Conservation (phyloP, 2,888 invertebrate genomes). For the Watsonalla binaria region DNA sequence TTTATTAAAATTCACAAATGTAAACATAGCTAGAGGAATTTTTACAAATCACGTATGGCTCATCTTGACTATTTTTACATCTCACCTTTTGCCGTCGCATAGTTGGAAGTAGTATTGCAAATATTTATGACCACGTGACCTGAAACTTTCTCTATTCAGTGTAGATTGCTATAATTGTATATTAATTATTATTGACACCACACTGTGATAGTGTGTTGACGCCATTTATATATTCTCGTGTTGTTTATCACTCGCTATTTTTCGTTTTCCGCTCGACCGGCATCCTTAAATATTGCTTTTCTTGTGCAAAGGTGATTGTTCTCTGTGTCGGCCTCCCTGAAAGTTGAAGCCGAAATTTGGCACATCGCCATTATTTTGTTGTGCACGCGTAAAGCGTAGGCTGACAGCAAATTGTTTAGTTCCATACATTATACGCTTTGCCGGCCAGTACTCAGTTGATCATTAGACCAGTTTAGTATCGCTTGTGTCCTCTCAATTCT, state of each 20-base stretch:
- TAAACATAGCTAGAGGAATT: not conserved
- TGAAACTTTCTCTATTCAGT: too few species aligned
- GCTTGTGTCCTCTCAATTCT: not conserved
- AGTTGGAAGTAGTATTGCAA: not conserved
- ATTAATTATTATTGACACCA: too few species aligned
- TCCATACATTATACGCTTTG: constrained; percentile 36
- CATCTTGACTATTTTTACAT: not conserved
- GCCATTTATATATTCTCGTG: constrained; percentile 10
- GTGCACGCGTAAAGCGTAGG: constrained; percentile 55
- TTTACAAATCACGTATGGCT: not conserved
- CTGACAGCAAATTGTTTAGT: constrained; percentile 56
- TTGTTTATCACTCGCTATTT: constrained; percentile 33
- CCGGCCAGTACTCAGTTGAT: constrained; percentile 37
- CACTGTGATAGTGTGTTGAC: not conserved
- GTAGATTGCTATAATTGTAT: too few species aligned
- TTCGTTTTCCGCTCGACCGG: constrained; percentile 28
- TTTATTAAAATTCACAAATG: too few species aligned
- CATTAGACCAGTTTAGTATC: constrained; percentile 15
- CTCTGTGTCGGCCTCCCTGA: constrained; percentile 47
- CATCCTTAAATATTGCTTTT: constrained; percentile 50
- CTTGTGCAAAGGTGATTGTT: constrained; percentile 66
- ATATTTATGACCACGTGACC: too few species aligned
- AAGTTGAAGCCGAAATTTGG: constrained; percentile 57
- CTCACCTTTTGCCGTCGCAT: not conserved
- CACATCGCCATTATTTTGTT: constrained; percentile 74